Evolutionary conservation across 2,888 invertebrate genomes (phyloP).

Genomic region (Pheosia gnoma): DNA sequence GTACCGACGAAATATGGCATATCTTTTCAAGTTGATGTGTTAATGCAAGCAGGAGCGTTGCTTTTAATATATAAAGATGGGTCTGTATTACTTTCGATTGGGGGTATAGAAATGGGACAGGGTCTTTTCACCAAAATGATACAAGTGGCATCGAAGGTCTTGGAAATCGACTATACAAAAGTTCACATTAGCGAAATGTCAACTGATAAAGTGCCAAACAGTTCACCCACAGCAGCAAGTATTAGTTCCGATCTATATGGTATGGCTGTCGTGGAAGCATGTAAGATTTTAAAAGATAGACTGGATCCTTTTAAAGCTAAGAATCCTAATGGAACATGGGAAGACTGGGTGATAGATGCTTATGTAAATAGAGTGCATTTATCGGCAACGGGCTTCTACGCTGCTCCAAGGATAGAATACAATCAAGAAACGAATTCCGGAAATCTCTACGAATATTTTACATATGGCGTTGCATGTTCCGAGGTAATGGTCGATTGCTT

Average conservation of each 20-base stretch:
- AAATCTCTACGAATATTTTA: slow-evolving; percentile 89
- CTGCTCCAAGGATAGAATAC: slow-evolving; percentile 87
- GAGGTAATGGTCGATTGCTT: slow-evolving; percentile 95
- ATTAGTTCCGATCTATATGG: slow-evolving; percentile 92
- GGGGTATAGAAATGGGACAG: slow-evolving; percentile 96
- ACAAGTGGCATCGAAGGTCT: slow-evolving; percentile 89
- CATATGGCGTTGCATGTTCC: slow-evolving; percentile 90
- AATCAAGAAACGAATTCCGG: slow-evolving; percentile 86
- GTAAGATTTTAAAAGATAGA: slow-evolving; percentile 86
- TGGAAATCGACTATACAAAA: slow-evolving; percentile 85
- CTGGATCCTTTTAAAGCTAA: slow-evolving; percentile 86
- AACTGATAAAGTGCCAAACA: slow-evolving; percentile 93
- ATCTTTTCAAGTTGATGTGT: slow-evolving; percentile 85
- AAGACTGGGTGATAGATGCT: slow-evolving; percentile 89
- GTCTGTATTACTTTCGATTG: slow-evolving; percentile 90
- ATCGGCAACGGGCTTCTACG: slow-evolving; percentile 90
- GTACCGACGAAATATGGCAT: slow-evolving; percentile 91
- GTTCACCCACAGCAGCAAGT: slow-evolving; percentile 91
- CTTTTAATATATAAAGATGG: slow-evolving; percentile 91
- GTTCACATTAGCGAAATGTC: slow-evolving; percentile 90
- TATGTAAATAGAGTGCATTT: slow-evolving; percentile 88
- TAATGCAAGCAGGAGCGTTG: slow-evolving; percentile 92
- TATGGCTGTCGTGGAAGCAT: slow-evolving; percentile 91
- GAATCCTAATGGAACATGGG: slow-evolving; percentile 90
- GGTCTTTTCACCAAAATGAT: slow-evolving; percentile 95